These are phyloP conservation scores for Phymastichus coffea DNA, from an alignment of 1,140 invertebrate genomes.

Conservation along the genomic window DNA sequence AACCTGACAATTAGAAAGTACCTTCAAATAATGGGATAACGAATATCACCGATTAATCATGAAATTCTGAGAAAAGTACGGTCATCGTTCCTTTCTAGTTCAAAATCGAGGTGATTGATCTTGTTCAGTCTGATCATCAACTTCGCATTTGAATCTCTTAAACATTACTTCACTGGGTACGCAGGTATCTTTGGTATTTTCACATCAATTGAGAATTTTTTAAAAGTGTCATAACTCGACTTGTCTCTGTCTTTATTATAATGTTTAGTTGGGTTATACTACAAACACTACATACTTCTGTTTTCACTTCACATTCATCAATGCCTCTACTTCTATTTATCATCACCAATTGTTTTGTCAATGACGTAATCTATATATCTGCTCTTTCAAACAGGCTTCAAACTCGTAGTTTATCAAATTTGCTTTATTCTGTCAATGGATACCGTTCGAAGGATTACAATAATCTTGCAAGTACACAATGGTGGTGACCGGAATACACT, in stretches of 20 bases:
- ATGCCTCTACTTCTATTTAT: conserved; percentile 10
- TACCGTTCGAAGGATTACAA: too few species aligned
- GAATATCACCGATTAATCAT: neutral
- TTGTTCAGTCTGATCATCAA: neutral
- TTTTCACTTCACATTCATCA: conserved; percentile 10
- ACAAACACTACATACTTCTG: neutral
- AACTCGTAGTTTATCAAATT: too few species aligned
- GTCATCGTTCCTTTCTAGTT: conserved; percentile 49
- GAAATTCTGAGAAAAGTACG: conserved; percentile 43
- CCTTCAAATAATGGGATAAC: neutral
- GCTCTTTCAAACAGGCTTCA: conserved; percentile 21
- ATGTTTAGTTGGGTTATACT: neutral
- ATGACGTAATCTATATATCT: conserved; percentile 8
- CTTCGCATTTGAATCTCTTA: conserved; percentile 1
- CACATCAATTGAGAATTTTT: conserved; percentile 37
- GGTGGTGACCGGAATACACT: too few species aligned
- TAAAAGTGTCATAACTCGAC: conserved; percentile 40
- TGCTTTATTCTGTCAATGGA: too few species aligned
- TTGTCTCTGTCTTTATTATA: conserved; percentile 28
- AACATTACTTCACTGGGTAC: conserved; percentile 48
- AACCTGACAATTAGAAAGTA: neutral
- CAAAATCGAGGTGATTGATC: neutral
- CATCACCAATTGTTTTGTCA: neutral
- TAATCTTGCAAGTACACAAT: too few species aligned
- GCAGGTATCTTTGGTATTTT: conserved; percentile 51